Evolutionary conservation across 2,113 vertebrate genomes (phyloP).

Genomic region (Phalacrocorax pelagicus): DNA sequence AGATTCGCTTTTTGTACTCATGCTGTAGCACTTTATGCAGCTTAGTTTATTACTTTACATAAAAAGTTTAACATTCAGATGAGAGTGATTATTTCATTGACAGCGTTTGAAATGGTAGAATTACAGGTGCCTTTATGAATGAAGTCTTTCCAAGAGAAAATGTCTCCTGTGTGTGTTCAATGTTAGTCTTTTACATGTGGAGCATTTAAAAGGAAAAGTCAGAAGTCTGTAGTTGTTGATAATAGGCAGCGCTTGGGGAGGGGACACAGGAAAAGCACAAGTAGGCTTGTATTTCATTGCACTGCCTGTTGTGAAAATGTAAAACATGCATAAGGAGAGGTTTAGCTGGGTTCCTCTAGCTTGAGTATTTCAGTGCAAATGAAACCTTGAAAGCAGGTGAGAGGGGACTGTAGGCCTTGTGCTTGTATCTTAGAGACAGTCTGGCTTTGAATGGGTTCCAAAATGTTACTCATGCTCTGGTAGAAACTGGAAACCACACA

Average conservation of each 20-base stretch:
- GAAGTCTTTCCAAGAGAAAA: background rate
- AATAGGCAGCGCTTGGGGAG: background rate
- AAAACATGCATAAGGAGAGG: background rate
- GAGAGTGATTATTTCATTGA: background rate
- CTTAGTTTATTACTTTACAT: background rate
- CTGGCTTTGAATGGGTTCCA: background rate
- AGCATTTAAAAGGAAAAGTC: background rate
- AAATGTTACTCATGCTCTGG: background rate
- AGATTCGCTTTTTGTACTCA: background rate
- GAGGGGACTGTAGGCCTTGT: background rate
- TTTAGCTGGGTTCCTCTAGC: background rate
- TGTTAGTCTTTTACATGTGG: background rate
- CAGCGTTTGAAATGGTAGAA: background rate
- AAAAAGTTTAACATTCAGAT: accelerated
- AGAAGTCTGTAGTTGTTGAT: background rate
- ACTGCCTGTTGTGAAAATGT: background rate
- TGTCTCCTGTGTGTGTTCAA: background rate
- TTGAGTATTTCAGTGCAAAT: background rate
- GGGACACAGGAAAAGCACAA: background rate
- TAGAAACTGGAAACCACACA: background rate
- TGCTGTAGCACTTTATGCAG: background rate
- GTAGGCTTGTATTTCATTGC: background rate
- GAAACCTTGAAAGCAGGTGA: background rate
- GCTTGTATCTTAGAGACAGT: background rate
- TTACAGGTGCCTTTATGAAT: background rate